Conservation (phyloP, 2,113 vertebrate species). For the Coregonus clupeaformis region DNA sequence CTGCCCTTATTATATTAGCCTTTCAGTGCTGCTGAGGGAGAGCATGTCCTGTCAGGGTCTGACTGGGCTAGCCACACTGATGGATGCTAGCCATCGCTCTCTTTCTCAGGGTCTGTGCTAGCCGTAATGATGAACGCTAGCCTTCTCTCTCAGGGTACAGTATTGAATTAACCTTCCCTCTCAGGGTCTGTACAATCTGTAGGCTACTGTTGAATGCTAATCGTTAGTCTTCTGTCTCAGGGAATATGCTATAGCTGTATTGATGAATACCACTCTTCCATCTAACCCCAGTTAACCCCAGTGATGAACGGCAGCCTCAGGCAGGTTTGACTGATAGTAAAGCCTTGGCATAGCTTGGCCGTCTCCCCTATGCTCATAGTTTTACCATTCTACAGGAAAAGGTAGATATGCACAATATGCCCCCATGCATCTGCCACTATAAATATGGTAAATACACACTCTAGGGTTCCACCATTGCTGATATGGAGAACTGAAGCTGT, state of each 20-base stretch:
- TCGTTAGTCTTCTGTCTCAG: conserved; percentile 37
- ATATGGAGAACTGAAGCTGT: background rate
- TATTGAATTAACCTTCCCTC: background rate
- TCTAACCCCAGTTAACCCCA: conserved; percentile 28
- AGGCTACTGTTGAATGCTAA: conserved; percentile 4
- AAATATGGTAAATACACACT: background rate
- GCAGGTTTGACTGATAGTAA: conserved; percentile 22
- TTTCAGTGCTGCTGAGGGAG: conserved; percentile 23
- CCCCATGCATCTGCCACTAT: background rate
- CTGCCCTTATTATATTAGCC: conserved; percentile 2
- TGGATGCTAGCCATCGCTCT: conserved; percentile 12
- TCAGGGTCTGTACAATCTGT: too few relatives aligned
- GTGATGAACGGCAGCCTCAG: conserved; percentile 31
- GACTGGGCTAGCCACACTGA: conserved; percentile 23
- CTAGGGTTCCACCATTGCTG: conserved; percentile 3
- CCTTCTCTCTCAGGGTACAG: conserved; percentile 12
- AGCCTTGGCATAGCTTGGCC: conserved; percentile 10
- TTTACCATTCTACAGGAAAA: background rate
- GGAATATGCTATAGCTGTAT: conserved; percentile 8
- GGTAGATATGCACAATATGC: background rate
- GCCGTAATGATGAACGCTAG: conserved; percentile 21
- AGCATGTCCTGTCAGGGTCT: conserved; percentile 1
- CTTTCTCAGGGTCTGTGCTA: conserved; percentile 6
- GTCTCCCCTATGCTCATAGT: background rate
- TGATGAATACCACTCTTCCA: conserved; percentile 29